Evolutionary conservation across 2,797 vertebrate species (phyloP), one percentile per base, ranked within the genome.

Genomic region (Capromys pilorides): DNA sequence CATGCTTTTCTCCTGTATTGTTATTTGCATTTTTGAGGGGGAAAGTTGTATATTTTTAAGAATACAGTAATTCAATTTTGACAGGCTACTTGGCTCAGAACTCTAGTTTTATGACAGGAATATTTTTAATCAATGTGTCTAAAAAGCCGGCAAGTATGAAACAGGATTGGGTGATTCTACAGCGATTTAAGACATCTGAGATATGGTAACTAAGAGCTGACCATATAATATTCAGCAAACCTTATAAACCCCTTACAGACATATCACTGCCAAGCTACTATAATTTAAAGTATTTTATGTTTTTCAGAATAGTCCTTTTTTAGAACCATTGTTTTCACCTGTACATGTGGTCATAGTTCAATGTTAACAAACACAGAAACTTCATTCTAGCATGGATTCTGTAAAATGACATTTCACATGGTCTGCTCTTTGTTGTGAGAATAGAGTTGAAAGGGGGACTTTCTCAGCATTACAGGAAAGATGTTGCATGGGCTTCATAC

Each of bases 71-170:
- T 80, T 92, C 51, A 75, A 22, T 78, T 61, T 85, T 90, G 61
- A 90, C 22, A 59, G 61, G 45, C 11, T 77, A 84, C 24, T 90
- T 93, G 83, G 41, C 49, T 83, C 28, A 66, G 73, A 80, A 80
- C 49, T n/a, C 49, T 91, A 79, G 62, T 85, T 94, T 93, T 87
- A 62, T 82, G 26, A 94, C 64, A 62, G 86, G 7, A 22, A 69
- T 88, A 94, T 61, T 78, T 61, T 59, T n/a, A 5, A 95, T 95
- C 67, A 75, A n/a, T 82, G 41, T 89, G n/a, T 91, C 69, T 26
- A 59, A 83, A 83, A 54, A 77, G 61, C 64, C 39, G 82, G 62
- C n/a, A 93, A 94, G 62, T 86, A 33, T 73, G 59, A 90, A 89
- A 92, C 51, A 79, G 41, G 54, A 73, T 88, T 90, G 28, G 2